Conservation (phyloP, 2,113 vertebrate genomes). For the Antechinus flavipes region DNA sequence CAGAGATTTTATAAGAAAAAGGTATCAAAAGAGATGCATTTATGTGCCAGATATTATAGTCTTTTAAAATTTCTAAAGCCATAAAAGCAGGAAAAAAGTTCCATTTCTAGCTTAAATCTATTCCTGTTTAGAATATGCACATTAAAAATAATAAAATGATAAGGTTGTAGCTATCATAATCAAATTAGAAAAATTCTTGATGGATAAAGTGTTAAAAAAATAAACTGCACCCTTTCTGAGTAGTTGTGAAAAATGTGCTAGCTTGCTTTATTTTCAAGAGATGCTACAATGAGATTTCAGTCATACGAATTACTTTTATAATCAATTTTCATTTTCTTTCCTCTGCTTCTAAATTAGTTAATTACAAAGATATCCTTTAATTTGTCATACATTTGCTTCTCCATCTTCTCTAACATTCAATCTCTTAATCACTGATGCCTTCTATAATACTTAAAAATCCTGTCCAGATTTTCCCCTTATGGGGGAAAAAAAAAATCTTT, state of each 20-base stretch:
- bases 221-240: neutral
- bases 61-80: conserved; percentile 12
- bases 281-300: neutral
- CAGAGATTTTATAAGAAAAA: neutral
- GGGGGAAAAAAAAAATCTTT: neutral
- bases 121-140: conserved; percentile 7
- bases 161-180: conserved; percentile 4
- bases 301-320: too few species aligned
- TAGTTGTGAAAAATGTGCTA: neutral
- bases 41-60: neutral
- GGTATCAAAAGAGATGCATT: neutral
- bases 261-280: neutral
- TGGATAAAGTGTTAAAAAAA: conserved; percentile 7
- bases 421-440: too few species aligned
- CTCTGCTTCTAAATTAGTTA: neutral
- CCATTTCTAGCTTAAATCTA: neutral
- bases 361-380: neutral
- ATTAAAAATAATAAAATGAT: conserved; percentile 18
- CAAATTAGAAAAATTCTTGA: neutral
- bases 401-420: neutral
- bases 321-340: neutral
- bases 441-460: neutral
- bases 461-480: neutral
- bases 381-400: neutral
- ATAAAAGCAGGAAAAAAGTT: neutral